Base-by-base conservation (phyloP, 2,113 vertebrate species). In the Actinemys pallida region DNA sequence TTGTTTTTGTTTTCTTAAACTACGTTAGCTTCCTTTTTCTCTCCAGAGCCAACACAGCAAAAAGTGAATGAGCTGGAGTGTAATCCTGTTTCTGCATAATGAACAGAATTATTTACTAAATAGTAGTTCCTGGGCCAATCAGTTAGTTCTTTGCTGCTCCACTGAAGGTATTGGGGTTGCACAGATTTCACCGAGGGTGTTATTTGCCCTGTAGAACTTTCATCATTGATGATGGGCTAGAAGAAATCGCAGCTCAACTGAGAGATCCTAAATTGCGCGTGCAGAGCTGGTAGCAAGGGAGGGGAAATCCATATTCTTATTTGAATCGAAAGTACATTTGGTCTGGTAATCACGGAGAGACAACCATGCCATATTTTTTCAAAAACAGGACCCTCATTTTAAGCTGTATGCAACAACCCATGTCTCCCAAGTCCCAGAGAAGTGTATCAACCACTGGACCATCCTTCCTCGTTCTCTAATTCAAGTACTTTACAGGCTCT, bases 211-310 rank as follows among this genome's bases (percentile, higher is more conserved):
- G 22, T 22, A 54, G 0, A 72, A 39, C n/a, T 39, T 1, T 14
- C 22, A 16, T 90, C 24, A 1, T 11, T 13, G 81, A 45, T 20
- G 6, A 13, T 76, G 65, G 35, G 17, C 2, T 50, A 5, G 24
- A 39, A 62, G 52, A 69, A 86, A 88, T 45, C 52, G 78, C 22
- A 10, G 22, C n/a, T 75, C 17, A 4, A 25, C 10, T 39, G 19
- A 75, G 42, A 27, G 25, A 0, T 35, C 57, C 35, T 31, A 1
- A 83, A 52, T 11, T 52, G 1, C 0, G 0, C 0, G 45, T 81
- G 83, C 50, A 59, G 76, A 49, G 6, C 25, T 78, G 83, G 8
- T 0, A 20, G 29, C 89, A 59, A n/a, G 8, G 27, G 81, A 49
- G 31, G 9, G 27, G 81, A 45, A 83, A 69, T 91, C 91, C 1